Base-by-base conservation (phyloP, 2,888 invertebrate genomes). In the Stictocephala bisonia region DNA sequence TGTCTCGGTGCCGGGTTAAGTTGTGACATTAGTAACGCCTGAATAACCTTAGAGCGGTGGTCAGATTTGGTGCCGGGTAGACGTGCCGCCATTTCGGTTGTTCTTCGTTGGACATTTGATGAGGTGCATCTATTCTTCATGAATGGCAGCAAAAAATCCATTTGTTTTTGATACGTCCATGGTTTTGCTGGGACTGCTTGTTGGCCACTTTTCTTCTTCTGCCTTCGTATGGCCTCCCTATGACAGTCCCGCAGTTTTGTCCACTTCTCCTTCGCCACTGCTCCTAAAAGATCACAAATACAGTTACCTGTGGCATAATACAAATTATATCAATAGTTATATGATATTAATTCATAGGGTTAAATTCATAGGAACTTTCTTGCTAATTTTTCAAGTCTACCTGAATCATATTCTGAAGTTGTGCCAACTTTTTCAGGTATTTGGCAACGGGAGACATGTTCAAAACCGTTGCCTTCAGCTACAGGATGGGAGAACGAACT, bases 241-340 rank as follows among this genome's bases (percentile, higher is more conserved):
- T 74, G 77, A 71, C 78, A 77, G 50, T 78, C 75, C 44, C 77
- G 72, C 35, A 79, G 73, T 75, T 76, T 79, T 48, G 70, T 73
- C 77, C 77, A 78, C 53, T 66, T 41, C 48, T 69, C 71, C 73
- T 75, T 78, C 48, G 75, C 76, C 20, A 56, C 67, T 72, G 73
- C 74, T 35, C 72, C 77, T 78, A 60, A 51, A 77, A 76, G n/a
- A n/a, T n/a, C n/a, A n/a, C n/a, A n/a, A n/a, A n/a, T n/a, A n/a
- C n/a, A n/a, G n/a, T n/a, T n/a, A n/a, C n/a, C n/a, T n/a, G n/a
- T n/a, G n/a, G n/a, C n/a, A n/a, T n/a, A n/a, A n/a, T n/a, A n/a
- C n/a, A n/a, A n/a, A n/a, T n/a, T n/a, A n/a, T n/a, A n/a, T n/a
- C n/a, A n/a, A n/a, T n/a, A n/a, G n/a, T n/a, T n/a, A n/a, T n/a